Base-by-base conservation (phyloP, 1,140 invertebrate genomes). In the Drosophila murphyi region DNA sequence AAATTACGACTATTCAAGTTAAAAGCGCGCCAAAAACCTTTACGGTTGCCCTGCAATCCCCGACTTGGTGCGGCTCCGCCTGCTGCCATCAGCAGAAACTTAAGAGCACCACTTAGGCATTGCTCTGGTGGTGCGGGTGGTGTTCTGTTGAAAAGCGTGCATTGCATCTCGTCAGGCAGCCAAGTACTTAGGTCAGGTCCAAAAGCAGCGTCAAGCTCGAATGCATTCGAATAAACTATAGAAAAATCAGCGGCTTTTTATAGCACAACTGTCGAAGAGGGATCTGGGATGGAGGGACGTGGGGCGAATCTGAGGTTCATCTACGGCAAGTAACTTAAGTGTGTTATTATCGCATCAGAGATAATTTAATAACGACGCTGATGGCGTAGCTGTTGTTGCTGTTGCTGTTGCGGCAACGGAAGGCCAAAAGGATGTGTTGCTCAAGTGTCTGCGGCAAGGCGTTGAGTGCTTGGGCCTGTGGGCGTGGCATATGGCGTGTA, bases 171-270 rank as follows among this genome's bases (percentile, higher is more conserved):
- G 28, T 54, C 67, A 71, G 48, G 35, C 65, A 56, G 32, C 35
- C 72, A 76, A 85, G 83, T 73, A 87, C 82, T 87, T 81, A 88
- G 76, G 70, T 65, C 85, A 75, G 72, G 59, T 75, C 73, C 68
- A 72, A 76, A 76, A 76, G 71, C 73, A 72, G 67, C 67, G 65
- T 43, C 83, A 88, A 69, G 83, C 83, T 87, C 63, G 80, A 83
- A 80, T 88, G 83, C 80, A 87, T 88, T 80, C 83, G 83, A 87
- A 87, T 87, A 87, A 87, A 88, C 83, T 87, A 88, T 87, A 87
- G 83, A 87, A 87, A 82, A 83, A 83, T 87, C 83, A 80, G 80
- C 83, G 76, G 83, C 83, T 87, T 87, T 87, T 87, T 88, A 83
- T 87, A 87, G 83, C 76, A 67, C 48, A 43, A 10, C 39, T 31